Conservation (phyloP, 2,797 vertebrate genomes). For the Micrastur ruficollis region DNA sequence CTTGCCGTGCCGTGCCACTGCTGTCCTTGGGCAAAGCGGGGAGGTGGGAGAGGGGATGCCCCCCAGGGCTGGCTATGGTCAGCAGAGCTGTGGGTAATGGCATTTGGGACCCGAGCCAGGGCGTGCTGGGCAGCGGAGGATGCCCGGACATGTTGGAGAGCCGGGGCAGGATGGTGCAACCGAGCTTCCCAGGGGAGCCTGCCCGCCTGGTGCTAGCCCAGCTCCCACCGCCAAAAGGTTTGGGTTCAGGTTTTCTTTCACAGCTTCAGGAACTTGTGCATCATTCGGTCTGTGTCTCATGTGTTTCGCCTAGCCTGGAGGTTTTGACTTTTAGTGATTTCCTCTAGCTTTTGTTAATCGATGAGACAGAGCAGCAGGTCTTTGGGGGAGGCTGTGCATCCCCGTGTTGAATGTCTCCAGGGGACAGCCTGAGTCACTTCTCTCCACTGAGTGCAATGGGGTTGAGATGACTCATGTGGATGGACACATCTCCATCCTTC, state of each 20-base stretch:
- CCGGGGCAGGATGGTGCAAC: fast-evolving
- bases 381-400: neutral
- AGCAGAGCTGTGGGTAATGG: neutral
- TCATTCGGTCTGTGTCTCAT: fast-evolving
- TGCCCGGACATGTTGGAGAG: fast-evolving
- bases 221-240: neutral
- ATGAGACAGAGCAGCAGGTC: neutral
- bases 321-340: neutral
- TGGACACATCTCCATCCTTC: neutral
- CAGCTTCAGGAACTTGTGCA: neutral
- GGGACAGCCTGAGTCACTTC: neutral
- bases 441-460: neutral
- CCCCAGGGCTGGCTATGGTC: neutral
- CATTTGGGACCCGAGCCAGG: neutral
- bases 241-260: neutral
- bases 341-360: fast-evolving
- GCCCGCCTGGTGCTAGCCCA: neutral
- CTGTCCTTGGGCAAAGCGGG: neutral
- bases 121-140: neutral
- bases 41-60: neutral
- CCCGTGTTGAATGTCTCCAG: neutral
- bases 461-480: neutral
- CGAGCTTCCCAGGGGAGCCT: neutral
- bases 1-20: neutral
- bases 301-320: neutral